These are phyloP conservation scores for Steatornis caripensis DNA, from an alignment of 2,113 vertebrate genomes.

Conservation along the genomic window DNA sequence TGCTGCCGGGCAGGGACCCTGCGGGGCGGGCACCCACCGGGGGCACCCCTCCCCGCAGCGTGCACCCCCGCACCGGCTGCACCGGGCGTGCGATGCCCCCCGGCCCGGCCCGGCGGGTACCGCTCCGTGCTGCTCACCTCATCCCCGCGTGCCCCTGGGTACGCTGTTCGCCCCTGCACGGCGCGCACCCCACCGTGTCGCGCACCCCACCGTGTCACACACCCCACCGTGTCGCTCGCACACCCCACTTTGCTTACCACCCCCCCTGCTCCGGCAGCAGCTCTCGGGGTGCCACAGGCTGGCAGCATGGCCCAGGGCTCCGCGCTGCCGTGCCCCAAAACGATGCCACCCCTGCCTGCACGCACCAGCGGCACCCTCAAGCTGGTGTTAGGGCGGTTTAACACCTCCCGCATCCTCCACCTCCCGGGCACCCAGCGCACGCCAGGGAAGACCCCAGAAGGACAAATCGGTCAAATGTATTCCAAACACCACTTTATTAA, in stretches of 20 bases:
- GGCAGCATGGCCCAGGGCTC: fast-evolving
- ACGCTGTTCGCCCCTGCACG: too few species aligned
- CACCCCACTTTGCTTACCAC: background rate
- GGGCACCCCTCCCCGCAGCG: background rate
- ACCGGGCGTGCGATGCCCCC: background rate
- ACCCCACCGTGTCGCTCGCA: too few species aligned
- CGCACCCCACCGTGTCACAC: too few species aligned
- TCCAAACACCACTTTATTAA: background rate
- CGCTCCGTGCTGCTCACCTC: background rate
- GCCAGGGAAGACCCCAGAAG: background rate
- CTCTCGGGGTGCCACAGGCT: background rate
- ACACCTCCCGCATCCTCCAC: too few species aligned
- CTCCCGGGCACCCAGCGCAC: fast-evolving
- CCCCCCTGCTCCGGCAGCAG: fast-evolving
- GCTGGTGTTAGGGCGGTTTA: fast-evolving
- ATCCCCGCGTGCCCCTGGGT: fast-evolving
- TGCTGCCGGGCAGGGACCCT: background rate
- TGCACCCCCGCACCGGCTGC: background rate
- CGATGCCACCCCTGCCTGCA: background rate
- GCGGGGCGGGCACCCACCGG: background rate
- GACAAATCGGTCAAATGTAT: background rate
- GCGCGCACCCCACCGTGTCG: too few species aligned
- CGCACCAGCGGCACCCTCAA: background rate
- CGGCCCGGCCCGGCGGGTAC: too few species aligned
- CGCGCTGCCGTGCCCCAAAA: fast-evolving